A percentile compares a stretch with the other conserved stretches of the same genome.
phyloP scores from a whole-genome alignment of 2,888 invertebrate species.

The Rhogogaster chlorosoma region DNA sequence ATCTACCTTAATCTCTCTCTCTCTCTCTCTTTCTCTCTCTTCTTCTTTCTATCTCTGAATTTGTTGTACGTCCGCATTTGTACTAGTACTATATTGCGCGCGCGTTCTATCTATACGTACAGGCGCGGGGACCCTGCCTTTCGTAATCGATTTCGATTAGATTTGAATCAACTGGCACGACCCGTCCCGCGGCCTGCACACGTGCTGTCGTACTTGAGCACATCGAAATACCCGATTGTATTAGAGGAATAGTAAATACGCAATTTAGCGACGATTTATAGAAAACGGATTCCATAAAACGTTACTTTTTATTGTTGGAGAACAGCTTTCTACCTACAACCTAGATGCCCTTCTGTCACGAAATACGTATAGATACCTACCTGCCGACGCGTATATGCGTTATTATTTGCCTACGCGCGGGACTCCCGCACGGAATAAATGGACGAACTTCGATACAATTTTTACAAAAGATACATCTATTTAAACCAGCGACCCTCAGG shows the following conservation, averaged over 20 bases:
- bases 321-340: conserved; percentile 40
- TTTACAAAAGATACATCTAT: neutral
- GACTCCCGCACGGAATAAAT: neutral
- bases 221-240: conserved; percentile 40
- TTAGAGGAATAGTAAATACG: conserved; percentile 49
- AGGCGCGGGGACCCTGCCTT: neutral
- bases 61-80: conserved; percentile 2
- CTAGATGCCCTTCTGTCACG: conserved; percentile 46
- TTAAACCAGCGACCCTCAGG: neutral
- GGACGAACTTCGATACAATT: conserved; percentile 38
- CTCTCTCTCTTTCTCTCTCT: neutral
- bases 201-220: conserved; percentile 44
- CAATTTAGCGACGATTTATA: conserved; percentile 50
- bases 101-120: conserved; percentile 10
- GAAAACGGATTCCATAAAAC: conserved; percentile 51
- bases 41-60: neutral
- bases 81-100: conserved; percentile 15
- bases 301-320: conserved; percentile 42
- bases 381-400: neutral
- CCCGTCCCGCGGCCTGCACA: conserved; percentile 44
- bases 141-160: conserved; percentile 51
- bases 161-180: conserved; percentile 50
- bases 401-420: conserved; percentile 16
- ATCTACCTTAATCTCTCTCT: conserved; percentile 14
- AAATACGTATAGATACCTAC: neutral